These are phyloP conservation scores for Mormyrops boulengeri DNA, from an alignment of 2,797 vertebrate genomes.

Conservation along the genomic window DNA sequence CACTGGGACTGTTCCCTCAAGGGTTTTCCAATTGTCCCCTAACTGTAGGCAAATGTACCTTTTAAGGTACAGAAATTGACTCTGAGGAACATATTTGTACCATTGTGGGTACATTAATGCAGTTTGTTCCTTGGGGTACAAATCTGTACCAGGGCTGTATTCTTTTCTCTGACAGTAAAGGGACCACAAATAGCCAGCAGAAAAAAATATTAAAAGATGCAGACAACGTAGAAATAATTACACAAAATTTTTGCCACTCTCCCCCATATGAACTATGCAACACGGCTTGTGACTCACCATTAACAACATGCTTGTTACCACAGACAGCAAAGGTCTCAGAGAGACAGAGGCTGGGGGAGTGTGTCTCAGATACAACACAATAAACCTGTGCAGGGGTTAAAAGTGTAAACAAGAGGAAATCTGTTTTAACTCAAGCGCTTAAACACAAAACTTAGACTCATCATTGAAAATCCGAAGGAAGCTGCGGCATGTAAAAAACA, in stretches of 20 bases:
- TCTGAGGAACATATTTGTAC: neutral
- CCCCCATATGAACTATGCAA: neutral
- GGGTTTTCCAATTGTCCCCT: neutral
- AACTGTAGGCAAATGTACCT: neutral
- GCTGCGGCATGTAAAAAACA: neutral
- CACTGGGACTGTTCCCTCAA: neutral
- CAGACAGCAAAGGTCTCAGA: neutral
- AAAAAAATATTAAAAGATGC: neutral
- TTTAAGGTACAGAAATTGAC: neutral
- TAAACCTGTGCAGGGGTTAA: neutral
- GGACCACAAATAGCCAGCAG: neutral
- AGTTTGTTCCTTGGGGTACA: neutral
- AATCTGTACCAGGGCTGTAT: too few species aligned
- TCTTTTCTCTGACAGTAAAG: neutral
- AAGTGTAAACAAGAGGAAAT: neutral
- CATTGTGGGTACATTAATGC: neutral
- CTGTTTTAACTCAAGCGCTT: neutral
- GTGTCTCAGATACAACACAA: neutral
- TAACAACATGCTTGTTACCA: neutral
- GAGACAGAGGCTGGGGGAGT: neutral
- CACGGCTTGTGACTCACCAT: neutral
- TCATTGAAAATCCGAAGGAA: neutral
- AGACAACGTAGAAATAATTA: neutral
- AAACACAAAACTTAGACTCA: neutral
- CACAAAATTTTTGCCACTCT: neutral